Evolutionary conservation across 1,140 invertebrate species (phyloP).

Genomic region (Lepidotrigona ventralis): DNA sequence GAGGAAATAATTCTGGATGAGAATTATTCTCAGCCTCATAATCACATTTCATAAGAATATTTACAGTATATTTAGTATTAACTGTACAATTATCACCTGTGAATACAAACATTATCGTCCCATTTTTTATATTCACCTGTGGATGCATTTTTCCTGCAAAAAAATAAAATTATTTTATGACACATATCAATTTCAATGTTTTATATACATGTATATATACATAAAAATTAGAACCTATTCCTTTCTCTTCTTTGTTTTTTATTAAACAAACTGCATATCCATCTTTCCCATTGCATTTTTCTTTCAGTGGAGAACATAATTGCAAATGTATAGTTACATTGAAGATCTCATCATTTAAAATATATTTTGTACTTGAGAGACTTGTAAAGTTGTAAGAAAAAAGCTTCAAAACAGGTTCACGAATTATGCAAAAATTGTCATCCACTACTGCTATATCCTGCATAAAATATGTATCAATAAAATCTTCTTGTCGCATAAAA

Average conservation of each 20-base stretch:
- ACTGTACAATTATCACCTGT: constrained; percentile 66
- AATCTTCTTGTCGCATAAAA: not conserved
- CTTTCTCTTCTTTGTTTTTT: constrained; percentile 62
- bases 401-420: not conserved
- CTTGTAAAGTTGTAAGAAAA: constrained; percentile 58
- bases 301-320: constrained; percentile 66
- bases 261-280: constrained; percentile 68
- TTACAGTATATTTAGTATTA: constrained; percentile 61
- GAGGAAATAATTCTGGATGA: constrained; percentile 59
- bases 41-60: constrained; percentile 72
- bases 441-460: not conserved
- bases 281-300: constrained; percentile 64
- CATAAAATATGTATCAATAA: not conserved
- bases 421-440: constrained; percentile 24
- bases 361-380: constrained; percentile 52
- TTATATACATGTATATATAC: constrained; percentile 11
- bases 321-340: constrained; percentile 64
- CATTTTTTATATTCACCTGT: constrained; percentile 39
- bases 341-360: constrained; percentile 37
- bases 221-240: constrained; percentile 65
- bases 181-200: not conserved
- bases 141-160: constrained; percentile 68
- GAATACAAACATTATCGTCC: constrained; percentile 67
- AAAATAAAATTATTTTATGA: constrained; percentile 37
- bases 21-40: constrained; percentile 54